Evolutionary conservation across 2,888 invertebrate genomes (phyloP).

Genomic region (Epinotia nisella): DNA sequence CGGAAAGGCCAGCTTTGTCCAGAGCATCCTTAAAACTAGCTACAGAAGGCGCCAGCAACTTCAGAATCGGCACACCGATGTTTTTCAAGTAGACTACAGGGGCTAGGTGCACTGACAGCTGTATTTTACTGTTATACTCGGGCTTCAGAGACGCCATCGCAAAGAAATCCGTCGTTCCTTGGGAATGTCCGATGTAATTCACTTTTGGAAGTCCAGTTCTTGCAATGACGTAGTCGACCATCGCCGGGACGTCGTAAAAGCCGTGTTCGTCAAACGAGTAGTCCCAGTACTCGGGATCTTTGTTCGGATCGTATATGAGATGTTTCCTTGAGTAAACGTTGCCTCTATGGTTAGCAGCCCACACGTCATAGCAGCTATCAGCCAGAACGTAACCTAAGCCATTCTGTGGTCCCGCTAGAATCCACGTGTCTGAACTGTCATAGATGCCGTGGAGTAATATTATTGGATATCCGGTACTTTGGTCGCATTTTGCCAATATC

Average conservation of each 20-base stretch:
- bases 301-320: conserved; percentile 54
- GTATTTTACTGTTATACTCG: conserved; percentile 14
- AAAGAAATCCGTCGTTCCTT: conserved; percentile 86
- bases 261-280: conserved; percentile 91
- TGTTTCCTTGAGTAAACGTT: conserved; percentile 77
- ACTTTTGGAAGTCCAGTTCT: conserved; percentile 73
- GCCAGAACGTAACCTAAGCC: conserved; percentile 15
- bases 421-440: conserved; percentile 15
- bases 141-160: conserved; percentile 78
- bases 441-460: conserved; percentile 25
- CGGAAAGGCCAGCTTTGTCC: conserved; percentile 80
- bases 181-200: conserved; percentile 89
- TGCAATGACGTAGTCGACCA: conserved; percentile 22
- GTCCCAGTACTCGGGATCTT: conserved; percentile 76
- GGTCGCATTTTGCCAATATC: conserved; percentile 61
- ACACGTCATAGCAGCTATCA: conserved; percentile 41
- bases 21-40: conserved; percentile 56
- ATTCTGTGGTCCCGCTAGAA: conserved; percentile 11
- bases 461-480: conserved; percentile 37
- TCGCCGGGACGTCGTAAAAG: conserved; percentile 86
- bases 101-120: conserved; percentile 22
- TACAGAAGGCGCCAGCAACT: conserved; percentile 53
- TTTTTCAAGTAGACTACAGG: conserved; percentile 81
- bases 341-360: conserved; percentile 41
- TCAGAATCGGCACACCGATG: conserved; percentile 63